A percentile compares a stretch with the other conserved stretches of the same genome.
Conservation (phyloP, 2,113 vertebrate species). For the Esox niger region DNA sequence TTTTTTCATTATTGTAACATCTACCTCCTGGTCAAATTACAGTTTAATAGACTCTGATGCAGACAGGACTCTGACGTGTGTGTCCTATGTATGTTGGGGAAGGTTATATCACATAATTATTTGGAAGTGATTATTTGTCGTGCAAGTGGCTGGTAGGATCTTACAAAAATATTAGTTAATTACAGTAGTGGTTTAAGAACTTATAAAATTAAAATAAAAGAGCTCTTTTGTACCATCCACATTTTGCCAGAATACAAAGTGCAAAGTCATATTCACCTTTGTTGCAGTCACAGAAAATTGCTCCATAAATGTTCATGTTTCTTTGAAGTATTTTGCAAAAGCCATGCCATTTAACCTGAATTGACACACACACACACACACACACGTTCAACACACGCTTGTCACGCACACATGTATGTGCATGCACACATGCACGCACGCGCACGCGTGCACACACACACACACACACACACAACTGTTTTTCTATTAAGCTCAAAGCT, state of each 20-base stretch:
- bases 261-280: neutral
- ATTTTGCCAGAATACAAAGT: neutral
- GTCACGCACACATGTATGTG: neutral
- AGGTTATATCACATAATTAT: neutral
- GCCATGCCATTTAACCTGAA: slow-evolving; percentile 1
- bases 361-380: slow-evolving; percentile 14
- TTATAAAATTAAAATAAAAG: neutral
- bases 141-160: too few species aligned
- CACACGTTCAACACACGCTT: slow-evolving; percentile 12
- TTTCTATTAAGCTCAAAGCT: slow-evolving; percentile 53
- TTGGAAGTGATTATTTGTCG: too few species aligned
- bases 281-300: neutral
- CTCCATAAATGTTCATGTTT: slow-evolving; percentile 8
- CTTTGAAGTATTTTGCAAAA: slow-evolving; percentile 46
- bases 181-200: neutral
- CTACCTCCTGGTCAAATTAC: slow-evolving; percentile 63
- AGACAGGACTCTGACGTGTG: slow-evolving; percentile 33
- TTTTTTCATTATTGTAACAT: slow-evolving; percentile 59
- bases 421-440: neutral
- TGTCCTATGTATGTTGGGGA: slow-evolving; percentile 21
- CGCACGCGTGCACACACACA: neutral
- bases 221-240: neutral
- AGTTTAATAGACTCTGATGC: slow-evolving; percentile 27
- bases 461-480: neutral
- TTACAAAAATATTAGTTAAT: neutral